Evolutionary conservation across 1,140 invertebrate species (phyloP).

Genomic region (Thaumetopoea pityocampa): DNA sequence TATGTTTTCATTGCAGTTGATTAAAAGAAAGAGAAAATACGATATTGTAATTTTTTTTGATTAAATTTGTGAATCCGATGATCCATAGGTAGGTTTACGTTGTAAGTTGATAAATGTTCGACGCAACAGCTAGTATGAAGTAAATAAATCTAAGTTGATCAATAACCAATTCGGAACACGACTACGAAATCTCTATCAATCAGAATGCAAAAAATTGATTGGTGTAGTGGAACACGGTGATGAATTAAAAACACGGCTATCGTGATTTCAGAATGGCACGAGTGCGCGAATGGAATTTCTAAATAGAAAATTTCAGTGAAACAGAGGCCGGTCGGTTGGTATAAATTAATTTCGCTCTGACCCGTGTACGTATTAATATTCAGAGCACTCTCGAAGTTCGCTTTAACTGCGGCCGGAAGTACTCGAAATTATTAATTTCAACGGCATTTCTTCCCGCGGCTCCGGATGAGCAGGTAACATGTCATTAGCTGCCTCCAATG

Average conservation of each 20-base stretch:
- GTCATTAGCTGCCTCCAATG: constrained; percentile 21
- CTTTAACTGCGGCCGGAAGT: constrained; percentile 47
- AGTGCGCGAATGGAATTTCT: constrained; percentile 47
- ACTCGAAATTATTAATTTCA: constrained; percentile 61
- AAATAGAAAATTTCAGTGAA: constrained; percentile 51
- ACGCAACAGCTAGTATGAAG: no score
- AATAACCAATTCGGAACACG: no score
- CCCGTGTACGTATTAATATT: constrained; percentile 66
- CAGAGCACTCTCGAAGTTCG: constrained; percentile 59
- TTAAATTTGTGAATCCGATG: no score
- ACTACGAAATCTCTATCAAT: no score
- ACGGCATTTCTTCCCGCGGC: constrained; percentile 28
- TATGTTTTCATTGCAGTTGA: no score
- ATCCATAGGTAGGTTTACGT: no score
- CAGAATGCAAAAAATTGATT: no score
- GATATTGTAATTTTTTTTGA: no score
- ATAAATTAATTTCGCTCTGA: constrained; percentile 63
- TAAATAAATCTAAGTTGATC: no score
- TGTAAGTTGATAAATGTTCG: no score
- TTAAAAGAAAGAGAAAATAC: no score
- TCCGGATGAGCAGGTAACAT: constrained; percentile 30
- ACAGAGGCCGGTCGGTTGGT: constrained; percentile 46
- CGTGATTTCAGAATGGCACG: constrained; percentile 41
- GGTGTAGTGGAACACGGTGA: constrained; percentile 5
- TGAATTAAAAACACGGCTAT: constrained; percentile 29